A percentile compares a stretch with the other conserved stretches of the same genome.
These are phyloP conservation scores for Drosophila orena DNA, from an alignment of 1,140 invertebrate species.

Conservation along the genomic window DNA sequence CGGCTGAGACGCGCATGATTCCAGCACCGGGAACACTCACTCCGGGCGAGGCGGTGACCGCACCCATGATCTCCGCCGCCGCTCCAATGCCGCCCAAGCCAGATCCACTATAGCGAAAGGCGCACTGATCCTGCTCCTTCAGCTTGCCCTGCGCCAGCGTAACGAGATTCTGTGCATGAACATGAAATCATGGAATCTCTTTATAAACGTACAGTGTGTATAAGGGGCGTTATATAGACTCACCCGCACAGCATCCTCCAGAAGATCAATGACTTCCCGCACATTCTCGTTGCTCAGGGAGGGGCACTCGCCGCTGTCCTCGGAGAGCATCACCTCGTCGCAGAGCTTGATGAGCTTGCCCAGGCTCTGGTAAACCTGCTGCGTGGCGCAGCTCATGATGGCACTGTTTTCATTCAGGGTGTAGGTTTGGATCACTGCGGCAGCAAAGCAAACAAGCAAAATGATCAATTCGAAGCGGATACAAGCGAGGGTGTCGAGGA, in stretches of 20 bases:
- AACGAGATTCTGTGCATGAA: slow-evolving; percentile 86
- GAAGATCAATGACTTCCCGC: slow-evolving; percentile 90
- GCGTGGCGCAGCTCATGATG: slow-evolving; percentile 89
- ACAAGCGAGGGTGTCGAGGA: too few species aligned
- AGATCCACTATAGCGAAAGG: slow-evolving; percentile 59
- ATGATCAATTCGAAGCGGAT: background rate
- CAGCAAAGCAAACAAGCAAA: background rate
- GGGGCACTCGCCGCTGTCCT: slow-evolving; percentile 86
- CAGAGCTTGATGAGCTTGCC: slow-evolving; percentile 95
- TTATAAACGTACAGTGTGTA: background rate
- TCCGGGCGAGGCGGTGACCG: slow-evolving; percentile 44
- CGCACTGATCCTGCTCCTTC: slow-evolving; percentile 85
- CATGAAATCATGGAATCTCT: background rate
- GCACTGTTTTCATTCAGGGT: slow-evolving; percentile 90
- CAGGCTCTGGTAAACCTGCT: slow-evolving; percentile 93
- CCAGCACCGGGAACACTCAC: slow-evolving; percentile 6
- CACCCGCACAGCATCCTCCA: slow-evolving; percentile 92
- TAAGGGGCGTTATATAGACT: background rate
- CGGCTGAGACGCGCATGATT: slow-evolving; percentile 45
- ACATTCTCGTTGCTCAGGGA: slow-evolving; percentile 90
- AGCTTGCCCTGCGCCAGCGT: slow-evolving; percentile 89
- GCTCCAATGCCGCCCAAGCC: slow-evolving; percentile 68
- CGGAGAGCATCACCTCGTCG: slow-evolving; percentile 92
- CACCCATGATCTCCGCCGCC: slow-evolving; percentile 70
- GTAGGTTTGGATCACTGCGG: slow-evolving; percentile 86